phyloP scores from a whole-genome alignment of 2,888 invertebrate species.

The Galeopsomyia nigrocyanea region DNA sequence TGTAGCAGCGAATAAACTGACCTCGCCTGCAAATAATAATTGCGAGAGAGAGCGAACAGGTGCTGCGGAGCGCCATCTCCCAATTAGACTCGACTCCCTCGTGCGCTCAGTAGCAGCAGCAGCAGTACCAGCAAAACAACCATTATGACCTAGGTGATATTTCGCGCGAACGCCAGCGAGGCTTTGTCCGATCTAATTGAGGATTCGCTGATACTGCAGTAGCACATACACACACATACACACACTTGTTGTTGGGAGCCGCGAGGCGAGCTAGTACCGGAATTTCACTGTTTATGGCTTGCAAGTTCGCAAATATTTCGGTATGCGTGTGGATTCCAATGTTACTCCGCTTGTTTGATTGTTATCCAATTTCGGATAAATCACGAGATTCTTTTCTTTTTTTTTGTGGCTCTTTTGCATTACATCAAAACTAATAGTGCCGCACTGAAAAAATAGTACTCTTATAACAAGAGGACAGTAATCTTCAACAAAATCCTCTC shows the following conservation, averaged over 20 bases:
- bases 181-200: conserved; percentile 26
- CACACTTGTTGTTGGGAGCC: background rate
- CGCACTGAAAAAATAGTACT: too few species aligned
- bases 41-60: conserved; percentile 45
- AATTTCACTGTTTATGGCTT: too few species aligned
- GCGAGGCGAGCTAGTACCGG: too few species aligned
- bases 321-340: too few species aligned
- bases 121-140: conserved; percentile 25
- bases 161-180: conserved; percentile 3
- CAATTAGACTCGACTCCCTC: conserved; percentile 31
- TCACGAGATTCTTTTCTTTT: too few species aligned
- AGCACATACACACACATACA: background rate
- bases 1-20: conserved; percentile 48
- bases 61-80: conserved; percentile 39
- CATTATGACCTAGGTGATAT: conserved; percentile 33
- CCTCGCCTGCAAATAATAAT: conserved; percentile 50
- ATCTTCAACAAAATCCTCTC: too few species aligned
- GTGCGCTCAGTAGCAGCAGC: conserved; percentile 20
- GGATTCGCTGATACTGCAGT: conserved; percentile 18
- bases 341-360: too few species aligned
- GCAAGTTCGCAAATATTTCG: too few species aligned
- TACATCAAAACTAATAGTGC: too few species aligned
- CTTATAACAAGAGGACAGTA: too few species aligned
- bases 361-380: too few species aligned
- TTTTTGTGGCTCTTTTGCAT: too few species aligned